These are phyloP conservation scores for Campoplex nolae DNA, from an alignment of 2,888 invertebrate genomes.

Conservation along the genomic window DNA sequence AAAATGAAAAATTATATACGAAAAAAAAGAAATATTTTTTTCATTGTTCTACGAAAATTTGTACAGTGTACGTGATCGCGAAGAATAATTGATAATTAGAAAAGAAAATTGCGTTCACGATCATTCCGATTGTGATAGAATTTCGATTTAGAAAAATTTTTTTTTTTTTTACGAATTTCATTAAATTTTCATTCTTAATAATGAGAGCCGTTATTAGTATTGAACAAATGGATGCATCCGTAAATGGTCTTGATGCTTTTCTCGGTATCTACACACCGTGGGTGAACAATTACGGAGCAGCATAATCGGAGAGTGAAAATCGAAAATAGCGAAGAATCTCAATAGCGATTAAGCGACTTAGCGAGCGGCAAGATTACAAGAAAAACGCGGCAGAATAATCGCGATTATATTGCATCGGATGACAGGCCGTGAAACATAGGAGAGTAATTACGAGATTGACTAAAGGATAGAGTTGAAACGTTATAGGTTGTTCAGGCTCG, in stretches of 20 bases:
- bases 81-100: constrained; percentile 4
- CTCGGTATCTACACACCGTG: constrained; percentile 17
- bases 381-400: constrained; percentile 50
- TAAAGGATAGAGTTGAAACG: constrained; percentile 42
- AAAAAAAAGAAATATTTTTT: constrained; percentile 15
- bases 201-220: neutral
- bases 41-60: constrained; percentile 2
- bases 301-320: constrained; percentile 42
- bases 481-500: constrained; percentile 38
- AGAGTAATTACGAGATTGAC: constrained; percentile 57
- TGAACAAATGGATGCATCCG: neutral
- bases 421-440: constrained; percentile 26
- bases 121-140: neutral
- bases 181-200: neutral
- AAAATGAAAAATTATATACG: neutral
- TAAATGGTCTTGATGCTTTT: constrained; percentile 7
- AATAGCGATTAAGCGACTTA: constrained; percentile 39
- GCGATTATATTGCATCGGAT: constrained; percentile 63
- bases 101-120: neutral
- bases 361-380: constrained; percentile 29
- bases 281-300: constrained; percentile 45
- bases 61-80: neutral
- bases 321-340: constrained; percentile 59
- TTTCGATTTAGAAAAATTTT: neutral
- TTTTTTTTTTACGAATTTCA: neutral